A percentile compares a stretch with the other conserved stretches of the same genome.
Evolutionary conservation across 2,888 invertebrate genomes (phyloP).

Genomic region (Ryuthela nishihirai): DNA sequence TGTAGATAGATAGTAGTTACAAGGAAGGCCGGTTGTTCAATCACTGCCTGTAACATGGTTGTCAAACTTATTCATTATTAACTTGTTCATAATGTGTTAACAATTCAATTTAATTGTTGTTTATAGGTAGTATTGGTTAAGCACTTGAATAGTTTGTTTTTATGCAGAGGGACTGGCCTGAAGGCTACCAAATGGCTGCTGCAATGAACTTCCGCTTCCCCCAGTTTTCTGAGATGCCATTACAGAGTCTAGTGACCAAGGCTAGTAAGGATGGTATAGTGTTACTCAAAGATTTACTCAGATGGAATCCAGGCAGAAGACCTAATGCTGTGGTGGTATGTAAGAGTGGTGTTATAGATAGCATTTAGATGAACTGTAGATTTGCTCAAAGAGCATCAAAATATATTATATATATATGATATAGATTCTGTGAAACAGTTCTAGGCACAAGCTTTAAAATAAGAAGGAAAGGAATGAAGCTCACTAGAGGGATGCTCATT

Average conservation of each 20-base stretch:
- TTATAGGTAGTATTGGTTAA: neutral
- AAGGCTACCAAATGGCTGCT: conserved; percentile 86
- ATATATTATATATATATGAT: no score
- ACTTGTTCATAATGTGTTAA: neutral
- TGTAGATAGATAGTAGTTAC: no score
- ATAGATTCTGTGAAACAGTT: no score
- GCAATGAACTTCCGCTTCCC: conserved; percentile 97
- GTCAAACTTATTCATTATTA: conserved; percentile 24
- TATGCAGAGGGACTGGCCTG: conserved; percentile 83
- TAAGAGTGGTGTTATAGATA: no score
- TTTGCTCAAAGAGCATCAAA: no score
- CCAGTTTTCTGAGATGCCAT: conserved; percentile 72
- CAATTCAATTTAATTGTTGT: neutral
- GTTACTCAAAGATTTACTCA: conserved; percentile 77
- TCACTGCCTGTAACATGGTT: no score
- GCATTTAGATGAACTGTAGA: no score
- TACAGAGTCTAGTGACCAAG: conserved; percentile 74
- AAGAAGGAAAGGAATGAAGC: no score
- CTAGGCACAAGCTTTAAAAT: no score
- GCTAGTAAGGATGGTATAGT: conserved; percentile 77
- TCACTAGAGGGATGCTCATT: no score
- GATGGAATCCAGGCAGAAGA: conserved; percentile 87
- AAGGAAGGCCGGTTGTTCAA: no score
- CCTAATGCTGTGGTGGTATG: conserved; percentile 68
- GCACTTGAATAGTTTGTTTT: conserved; percentile 6